Evolutionary conservation across 2,113 vertebrate species (phyloP).

Genomic region (Naja naja): DNA sequence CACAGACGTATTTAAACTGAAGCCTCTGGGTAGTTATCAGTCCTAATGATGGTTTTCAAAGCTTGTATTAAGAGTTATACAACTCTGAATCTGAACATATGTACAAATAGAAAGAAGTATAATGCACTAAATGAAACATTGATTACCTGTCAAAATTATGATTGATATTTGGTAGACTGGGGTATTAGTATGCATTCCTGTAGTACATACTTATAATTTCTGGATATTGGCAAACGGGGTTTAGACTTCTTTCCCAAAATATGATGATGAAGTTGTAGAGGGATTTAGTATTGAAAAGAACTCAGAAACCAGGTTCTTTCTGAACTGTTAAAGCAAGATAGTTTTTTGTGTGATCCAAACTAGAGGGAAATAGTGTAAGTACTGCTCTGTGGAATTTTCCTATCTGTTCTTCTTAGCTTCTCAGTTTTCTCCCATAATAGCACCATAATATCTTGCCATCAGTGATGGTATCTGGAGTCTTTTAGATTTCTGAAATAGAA

Average conservation of each 20-base stretch:
- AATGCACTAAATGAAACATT: slow-evolving; percentile 18
- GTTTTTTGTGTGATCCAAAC: background rate
- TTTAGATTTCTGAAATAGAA: background rate
- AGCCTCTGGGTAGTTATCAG: background rate
- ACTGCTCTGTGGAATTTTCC: background rate
- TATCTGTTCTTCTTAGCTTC: background rate
- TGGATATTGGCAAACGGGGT: background rate
- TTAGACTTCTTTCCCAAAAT: background rate
- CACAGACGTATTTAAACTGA: background rate
- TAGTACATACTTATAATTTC: background rate
- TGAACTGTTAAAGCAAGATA: background rate
- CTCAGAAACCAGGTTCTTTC: background rate
- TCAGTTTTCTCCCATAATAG: background rate
- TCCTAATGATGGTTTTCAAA: background rate
- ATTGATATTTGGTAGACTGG: slow-evolving; percentile 9
- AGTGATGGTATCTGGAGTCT: background rate
- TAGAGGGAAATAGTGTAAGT: background rate
- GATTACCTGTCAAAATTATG: slow-evolving; percentile 22
- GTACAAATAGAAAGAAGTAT: background rate
- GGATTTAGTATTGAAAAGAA: background rate
- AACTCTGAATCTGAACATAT: background rate
- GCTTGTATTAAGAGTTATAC: background rate
- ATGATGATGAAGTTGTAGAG: background rate
- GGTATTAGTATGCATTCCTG: slow-evolving; percentile 19
- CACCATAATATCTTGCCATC: background rate